These are phyloP conservation scores for Anguilla anguilla DNA, from an alignment of 2,797 vertebrate species.

Conservation along the genomic window DNA sequence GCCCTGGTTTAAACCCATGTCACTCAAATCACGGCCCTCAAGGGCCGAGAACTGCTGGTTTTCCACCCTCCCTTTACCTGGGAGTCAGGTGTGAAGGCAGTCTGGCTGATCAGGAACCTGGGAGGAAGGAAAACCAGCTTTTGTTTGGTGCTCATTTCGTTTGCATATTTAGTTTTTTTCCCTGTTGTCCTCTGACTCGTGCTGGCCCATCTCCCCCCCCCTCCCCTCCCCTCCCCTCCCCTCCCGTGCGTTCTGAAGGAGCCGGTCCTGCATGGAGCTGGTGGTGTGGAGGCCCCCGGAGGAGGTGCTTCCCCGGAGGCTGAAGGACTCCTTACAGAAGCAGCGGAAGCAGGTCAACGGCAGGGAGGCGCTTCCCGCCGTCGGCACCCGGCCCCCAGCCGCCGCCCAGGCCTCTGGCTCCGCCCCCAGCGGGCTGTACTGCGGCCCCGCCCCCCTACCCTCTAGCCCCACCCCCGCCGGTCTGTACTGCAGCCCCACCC, in stretches of 20 bases:
- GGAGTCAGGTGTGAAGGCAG: too few species aligned
- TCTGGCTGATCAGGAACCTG: too few species aligned
- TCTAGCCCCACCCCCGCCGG: constrained; percentile 28
- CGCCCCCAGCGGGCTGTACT: constrained; percentile 45
- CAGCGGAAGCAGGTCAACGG: constrained; percentile 66
- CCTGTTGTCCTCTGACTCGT: neutral
- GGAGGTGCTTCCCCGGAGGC: constrained; percentile 69
- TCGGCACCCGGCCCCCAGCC: constrained; percentile 55
- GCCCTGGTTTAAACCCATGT: too few species aligned
- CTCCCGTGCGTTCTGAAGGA: constrained; percentile 56
- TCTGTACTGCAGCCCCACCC: constrained; percentile 54
- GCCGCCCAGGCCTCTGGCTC: constrained; percentile 7
- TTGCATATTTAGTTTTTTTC: neutral
- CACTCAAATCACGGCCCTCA: too few species aligned
- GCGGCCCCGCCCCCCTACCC: constrained; percentile 49
- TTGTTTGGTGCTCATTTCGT: too few species aligned
- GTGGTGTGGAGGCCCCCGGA: constrained; percentile 79
- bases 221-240: neutral
- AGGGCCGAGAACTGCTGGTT: too few species aligned
- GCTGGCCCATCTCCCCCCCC: neutral
- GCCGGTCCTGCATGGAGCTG: constrained; percentile 81
- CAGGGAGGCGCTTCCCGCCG: constrained; percentile 54
- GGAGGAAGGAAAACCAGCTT: too few species aligned
- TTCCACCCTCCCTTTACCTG: too few species aligned
- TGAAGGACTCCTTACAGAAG: constrained; percentile 71